Base-by-base conservation (phyloP, 2,888 invertebrate genomes). In the Perdita meconis region DNA sequence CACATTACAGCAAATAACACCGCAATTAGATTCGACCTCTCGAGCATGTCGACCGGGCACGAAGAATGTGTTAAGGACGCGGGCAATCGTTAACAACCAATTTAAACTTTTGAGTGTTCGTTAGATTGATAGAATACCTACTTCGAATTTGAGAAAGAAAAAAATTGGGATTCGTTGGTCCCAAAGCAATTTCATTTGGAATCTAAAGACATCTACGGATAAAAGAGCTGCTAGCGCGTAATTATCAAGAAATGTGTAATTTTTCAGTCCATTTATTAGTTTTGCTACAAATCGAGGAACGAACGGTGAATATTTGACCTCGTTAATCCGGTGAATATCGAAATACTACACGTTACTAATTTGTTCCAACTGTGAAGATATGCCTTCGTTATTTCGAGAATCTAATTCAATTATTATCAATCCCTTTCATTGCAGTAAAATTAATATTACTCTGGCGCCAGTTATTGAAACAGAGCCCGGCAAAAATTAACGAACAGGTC, bases 51-150 rank as follows among this genome's bases (percentile, higher is more conserved):
- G 44, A 22, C 5, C 1, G n/a, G 38, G 36, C 13, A 65, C 26
- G 55, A 69, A 56, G 69, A 19, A 64, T 24, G 55, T 55, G 55
- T 64, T 60, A 56, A 50, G 24, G 44, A 36, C 38, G n/a, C 36
- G 16, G 51, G 40, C 59, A 65, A 68, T 70, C 55, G 64, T 78
- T 55, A 72, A 66, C 64, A 64, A 71, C 22, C 77, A 83, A 80
- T 83, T 80, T 83, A 75, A 78, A 80, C 63, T 83, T 83, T 59
- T 42, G 57, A 64, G 55, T 26, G 26, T 12, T 30, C 53, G 36
- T 5, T n/a, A 16, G 24, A 34, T 26, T 26, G 44, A 10, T 26
- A 2, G 12, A 34, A 16, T 6, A 12, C 4, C 10, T 50, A 44
- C 36, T 44, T n/a, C 19, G 36, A 51, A 66, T 61, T 50, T 5